These are phyloP conservation scores for Scatophagus argus DNA, from an alignment of 2,113 vertebrate species.

Conservation along the genomic window DNA sequence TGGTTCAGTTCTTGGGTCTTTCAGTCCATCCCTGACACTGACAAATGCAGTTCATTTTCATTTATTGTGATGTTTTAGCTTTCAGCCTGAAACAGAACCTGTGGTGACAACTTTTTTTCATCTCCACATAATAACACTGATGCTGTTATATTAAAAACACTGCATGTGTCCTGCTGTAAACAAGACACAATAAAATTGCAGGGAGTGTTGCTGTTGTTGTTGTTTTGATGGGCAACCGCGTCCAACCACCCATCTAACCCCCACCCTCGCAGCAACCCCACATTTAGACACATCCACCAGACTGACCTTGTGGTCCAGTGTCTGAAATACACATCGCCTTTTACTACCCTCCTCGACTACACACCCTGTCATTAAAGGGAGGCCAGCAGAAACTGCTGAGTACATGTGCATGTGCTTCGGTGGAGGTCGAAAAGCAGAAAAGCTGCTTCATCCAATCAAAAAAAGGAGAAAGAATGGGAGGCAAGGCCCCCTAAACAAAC, in stretches of 20 bases:
- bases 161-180: constrained; percentile 20
- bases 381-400: constrained; percentile 9
- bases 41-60: background rate
- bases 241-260: background rate
- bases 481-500: background rate
- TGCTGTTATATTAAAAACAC: background rate
- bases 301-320: constrained; percentile 60
- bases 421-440: constrained; percentile 9
- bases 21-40: background rate
- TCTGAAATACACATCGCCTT: constrained; percentile 55
- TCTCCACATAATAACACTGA: background rate
- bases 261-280: constrained; percentile 3
- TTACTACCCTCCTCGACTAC: constrained; percentile 28
- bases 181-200: background rate
- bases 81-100: background rate
- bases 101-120: background rate
- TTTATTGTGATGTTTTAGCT: background rate
- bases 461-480: background rate
- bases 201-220: constrained; percentile 13
- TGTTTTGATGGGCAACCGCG: constrained; percentile 14
- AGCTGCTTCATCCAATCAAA: background rate
- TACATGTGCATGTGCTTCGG: constrained; percentile 11
- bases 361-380: constrained; percentile 66
- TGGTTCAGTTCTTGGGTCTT: background rate
- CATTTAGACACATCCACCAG: constrained; percentile 19